phyloP scores from a whole-genome alignment of 2,113 vertebrate species.

The Erpornis zantholeuca region DNA sequence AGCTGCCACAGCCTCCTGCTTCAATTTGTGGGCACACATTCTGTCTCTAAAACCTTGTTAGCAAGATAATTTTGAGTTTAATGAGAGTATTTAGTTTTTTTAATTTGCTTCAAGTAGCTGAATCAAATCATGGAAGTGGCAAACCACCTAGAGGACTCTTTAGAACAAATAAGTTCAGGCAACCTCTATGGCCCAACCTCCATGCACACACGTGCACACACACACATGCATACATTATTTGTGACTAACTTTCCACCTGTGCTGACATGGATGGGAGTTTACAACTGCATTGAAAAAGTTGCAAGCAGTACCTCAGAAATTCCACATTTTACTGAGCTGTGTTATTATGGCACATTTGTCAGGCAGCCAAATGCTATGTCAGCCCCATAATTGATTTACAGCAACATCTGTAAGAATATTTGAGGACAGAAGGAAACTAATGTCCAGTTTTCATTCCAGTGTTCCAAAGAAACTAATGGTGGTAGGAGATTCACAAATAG shows the following conservation, averaged over 20 bases:
- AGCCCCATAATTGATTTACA: constrained; percentile 79
- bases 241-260: constrained; percentile 79
- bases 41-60: not conserved
- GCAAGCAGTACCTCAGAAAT: constrained; percentile 81
- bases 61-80: not conserved
- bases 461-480: not conserved
- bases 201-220: accelerated
- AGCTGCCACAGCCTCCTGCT: not conserved
- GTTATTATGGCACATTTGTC: constrained; percentile 82
- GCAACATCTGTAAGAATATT: constrained; percentile 75
- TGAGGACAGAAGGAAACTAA: constrained; percentile 35
- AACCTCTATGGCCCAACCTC: not conserved
- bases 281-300: constrained; percentile 78
- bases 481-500: not conserved
- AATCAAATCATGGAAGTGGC: constrained; percentile 38
- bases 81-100: not conserved
- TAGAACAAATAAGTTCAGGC: not conserved
- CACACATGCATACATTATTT: constrained; percentile 50
- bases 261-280: constrained; percentile 78
- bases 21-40: not conserved
- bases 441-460: constrained; percentile 62
- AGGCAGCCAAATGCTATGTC: constrained; percentile 79
- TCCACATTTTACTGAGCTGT: constrained; percentile 73
- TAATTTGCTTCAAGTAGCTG: constrained; percentile 13
- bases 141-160: constrained; percentile 16